Conservation (phyloP, 2,888 invertebrate species). For the Rhamnusium bicolor region DNA sequence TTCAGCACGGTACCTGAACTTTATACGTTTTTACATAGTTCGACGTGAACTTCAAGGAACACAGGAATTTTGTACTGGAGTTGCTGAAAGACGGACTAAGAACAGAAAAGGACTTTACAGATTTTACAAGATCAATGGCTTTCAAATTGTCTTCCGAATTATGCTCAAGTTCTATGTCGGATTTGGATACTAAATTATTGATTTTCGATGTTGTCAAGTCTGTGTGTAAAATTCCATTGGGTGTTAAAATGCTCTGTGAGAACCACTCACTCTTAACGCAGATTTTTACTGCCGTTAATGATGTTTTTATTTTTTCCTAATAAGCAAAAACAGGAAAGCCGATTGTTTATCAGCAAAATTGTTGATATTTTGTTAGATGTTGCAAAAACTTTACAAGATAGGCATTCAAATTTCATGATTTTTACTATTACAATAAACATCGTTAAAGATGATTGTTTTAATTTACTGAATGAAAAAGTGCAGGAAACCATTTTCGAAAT, state of each 20-base stretch:
- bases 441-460: slow-evolving; percentile 39
- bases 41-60: slow-evolving; percentile 79
- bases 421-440: slow-evolving; percentile 43
- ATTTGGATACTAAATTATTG: slow-evolving; percentile 76
- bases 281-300: slow-evolving; percentile 71
- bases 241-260: slow-evolving; percentile 78
- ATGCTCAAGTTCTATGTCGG: slow-evolving; percentile 78
- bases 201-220: slow-evolving; percentile 79
- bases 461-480: slow-evolving; percentile 26
- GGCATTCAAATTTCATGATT: slow-evolving; percentile 37
- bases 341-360: slow-evolving; percentile 48
- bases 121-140: slow-evolving; percentile 82
- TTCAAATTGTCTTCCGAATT: slow-evolving; percentile 85
- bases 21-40: slow-evolving; percentile 86
- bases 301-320: slow-evolving; percentile 3
- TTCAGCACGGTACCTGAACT: slow-evolving; percentile 90
- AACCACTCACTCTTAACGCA: slow-evolving; percentile 83
- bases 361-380: slow-evolving; percentile 54
- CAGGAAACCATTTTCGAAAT: slow-evolving; percentile 46
- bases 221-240: slow-evolving; percentile 78
- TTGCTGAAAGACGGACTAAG: slow-evolving; percentile 84
- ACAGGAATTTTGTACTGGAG: slow-evolving; percentile 85
- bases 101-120: slow-evolving; percentile 81
- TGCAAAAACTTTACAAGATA: slow-evolving; percentile 45
- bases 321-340: slow-evolving; percentile 24